These are phyloP conservation scores for Callospermophilus lateralis DNA, from an alignment of 2,113 vertebrate species.

Conservation along the genomic window DNA sequence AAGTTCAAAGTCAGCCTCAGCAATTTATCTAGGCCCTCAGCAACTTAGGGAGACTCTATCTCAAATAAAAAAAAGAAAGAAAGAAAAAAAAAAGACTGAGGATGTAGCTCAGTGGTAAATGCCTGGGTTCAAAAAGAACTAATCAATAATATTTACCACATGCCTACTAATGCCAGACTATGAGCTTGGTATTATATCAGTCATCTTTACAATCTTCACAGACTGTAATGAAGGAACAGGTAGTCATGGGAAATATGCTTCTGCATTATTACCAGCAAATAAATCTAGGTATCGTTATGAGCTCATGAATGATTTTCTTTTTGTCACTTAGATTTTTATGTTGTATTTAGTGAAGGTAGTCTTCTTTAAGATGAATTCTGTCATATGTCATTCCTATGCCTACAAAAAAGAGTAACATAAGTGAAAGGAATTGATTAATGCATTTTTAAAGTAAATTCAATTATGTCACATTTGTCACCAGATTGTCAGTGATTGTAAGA, in stretches of 20 bases:
- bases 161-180: background rate
- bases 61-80: no score
- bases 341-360: background rate
- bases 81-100: no score
- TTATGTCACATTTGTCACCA: background rate
- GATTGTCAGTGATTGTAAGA: background rate
- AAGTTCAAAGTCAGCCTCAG: no score
- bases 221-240: background rate
- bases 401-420: background rate
- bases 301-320: background rate
- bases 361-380: background rate
- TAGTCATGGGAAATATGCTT: background rate
- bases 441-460: conserved; percentile 15
- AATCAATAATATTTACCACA: background rate
- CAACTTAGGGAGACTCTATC: no score
- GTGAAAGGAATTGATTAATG: background rate
- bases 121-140: no score
- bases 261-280: background rate
- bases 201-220: background rate
- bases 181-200: background rate
- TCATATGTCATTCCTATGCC: background rate
- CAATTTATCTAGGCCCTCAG: no score
- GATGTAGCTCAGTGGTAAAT: no score
- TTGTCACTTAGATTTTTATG: background rate
- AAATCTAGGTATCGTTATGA: background rate